phyloP scores from a whole-genome alignment of 2,113 vertebrate species.

The Mesocricetus auratus region DNA sequence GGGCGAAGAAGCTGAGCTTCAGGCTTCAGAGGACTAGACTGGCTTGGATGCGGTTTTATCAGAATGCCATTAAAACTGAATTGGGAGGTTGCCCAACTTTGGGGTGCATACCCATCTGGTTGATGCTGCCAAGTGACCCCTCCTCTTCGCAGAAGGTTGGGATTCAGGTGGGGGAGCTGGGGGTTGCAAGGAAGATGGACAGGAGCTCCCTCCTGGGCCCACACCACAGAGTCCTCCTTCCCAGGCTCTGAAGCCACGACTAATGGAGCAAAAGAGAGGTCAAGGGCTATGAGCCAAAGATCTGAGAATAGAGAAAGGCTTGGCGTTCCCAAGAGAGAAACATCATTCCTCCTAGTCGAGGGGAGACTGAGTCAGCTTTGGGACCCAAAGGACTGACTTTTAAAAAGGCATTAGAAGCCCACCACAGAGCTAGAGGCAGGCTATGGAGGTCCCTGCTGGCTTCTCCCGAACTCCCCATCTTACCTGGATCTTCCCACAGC shows the following conservation, averaged over 20 bases:
- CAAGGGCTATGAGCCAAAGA: constrained; percentile 26
- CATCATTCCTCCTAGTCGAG: not conserved
- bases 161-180: constrained; percentile 6
- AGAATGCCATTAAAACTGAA: not conserved
- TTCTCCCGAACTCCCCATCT: constrained; percentile 24
- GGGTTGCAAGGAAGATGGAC: constrained; percentile 83
- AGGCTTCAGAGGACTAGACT: not conserved
- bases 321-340: not conserved
- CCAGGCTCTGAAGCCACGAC: constrained; percentile 44
- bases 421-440: not conserved
- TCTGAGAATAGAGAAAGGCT: not conserved
- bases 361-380: not conserved
- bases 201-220: constrained; percentile 84
- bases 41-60: not conserved
- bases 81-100: not conserved
- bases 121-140: constrained; percentile 76
- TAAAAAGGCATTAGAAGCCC: not conserved
- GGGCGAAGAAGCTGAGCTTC: not conserved
- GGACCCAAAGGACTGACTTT: not conserved
- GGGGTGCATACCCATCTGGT: constrained; percentile 78
- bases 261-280: constrained; percentile 70
- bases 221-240: constrained; percentile 73
- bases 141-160: constrained; percentile 37
- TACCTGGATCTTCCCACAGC: constrained; percentile 75
- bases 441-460: not conserved